Conservation (phyloP, 1,140 invertebrate genomes). For the Platyscapa corneri region DNA sequence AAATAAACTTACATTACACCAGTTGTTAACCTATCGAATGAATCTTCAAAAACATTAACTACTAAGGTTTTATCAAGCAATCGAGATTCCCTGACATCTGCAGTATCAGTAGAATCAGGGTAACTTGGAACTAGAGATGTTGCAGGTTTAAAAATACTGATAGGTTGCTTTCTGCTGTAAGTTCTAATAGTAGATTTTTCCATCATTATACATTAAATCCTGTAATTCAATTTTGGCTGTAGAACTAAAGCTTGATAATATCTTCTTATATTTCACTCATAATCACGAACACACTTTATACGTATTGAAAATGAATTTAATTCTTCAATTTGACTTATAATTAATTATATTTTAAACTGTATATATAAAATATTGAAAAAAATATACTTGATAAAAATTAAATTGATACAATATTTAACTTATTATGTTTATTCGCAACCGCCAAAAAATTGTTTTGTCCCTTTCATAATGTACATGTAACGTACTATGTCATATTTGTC, state of each 20-base stretch:
- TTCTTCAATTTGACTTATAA: too few relatives aligned
- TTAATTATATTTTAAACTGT: too few relatives aligned
- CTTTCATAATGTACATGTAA: too few relatives aligned
- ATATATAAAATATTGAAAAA: too few relatives aligned
- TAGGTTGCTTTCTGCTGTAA: slow-evolving; percentile 40
- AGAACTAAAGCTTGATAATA: background rate
- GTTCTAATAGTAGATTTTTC: slow-evolving; percentile 28
- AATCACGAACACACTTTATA: background rate
- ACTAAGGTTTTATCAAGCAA: slow-evolving; percentile 42
- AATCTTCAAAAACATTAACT: slow-evolving; percentile 20
- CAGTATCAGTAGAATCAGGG: background rate
- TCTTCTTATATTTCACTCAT: background rate
- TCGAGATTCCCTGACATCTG: slow-evolving; percentile 27
- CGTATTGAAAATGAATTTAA: too few relatives aligned
- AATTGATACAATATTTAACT: too few relatives aligned
- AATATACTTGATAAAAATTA: too few relatives aligned
- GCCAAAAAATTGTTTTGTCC: too few relatives aligned
- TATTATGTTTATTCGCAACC: too few relatives aligned
- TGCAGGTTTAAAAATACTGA: background rate
- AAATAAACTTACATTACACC: slow-evolving; percentile 38
- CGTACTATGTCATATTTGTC: too few relatives aligned
- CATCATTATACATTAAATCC: background rate
- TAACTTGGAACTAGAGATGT: background rate
- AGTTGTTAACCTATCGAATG: slow-evolving; percentile 41
- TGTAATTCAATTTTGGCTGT: background rate